These are phyloP conservation scores for Mesitornis unicolor DNA, from an alignment of 2,113 vertebrate genomes.

Conservation along the genomic window DNA sequence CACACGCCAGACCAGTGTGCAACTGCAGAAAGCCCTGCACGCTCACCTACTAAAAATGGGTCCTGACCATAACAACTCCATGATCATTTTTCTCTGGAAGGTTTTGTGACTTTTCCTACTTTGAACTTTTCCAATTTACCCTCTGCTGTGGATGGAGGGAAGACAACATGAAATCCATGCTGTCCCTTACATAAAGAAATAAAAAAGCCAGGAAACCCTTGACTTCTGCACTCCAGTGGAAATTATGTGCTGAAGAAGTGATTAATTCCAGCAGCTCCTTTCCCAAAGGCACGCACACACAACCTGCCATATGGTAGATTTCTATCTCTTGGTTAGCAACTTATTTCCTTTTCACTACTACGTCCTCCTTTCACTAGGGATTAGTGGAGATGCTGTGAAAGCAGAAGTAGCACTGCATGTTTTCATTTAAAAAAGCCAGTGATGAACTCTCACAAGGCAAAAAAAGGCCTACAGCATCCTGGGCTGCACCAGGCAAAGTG, in stretches of 20 bases:
- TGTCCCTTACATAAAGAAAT: not conserved
- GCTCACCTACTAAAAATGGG: not conserved
- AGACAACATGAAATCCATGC: not conserved
- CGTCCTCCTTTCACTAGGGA: not conserved
- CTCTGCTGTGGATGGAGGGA: not conserved
- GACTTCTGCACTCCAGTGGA: not conserved
- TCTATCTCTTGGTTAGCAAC: not conserved
- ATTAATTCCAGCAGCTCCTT: conserved; percentile 32
- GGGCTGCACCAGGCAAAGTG: not conserved
- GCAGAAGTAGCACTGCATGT: not conserved
- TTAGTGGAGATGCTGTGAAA: not conserved
- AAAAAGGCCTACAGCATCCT: too few relatives aligned
- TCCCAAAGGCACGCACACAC: not conserved
- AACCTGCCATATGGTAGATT: not conserved
- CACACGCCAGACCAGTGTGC: not conserved
- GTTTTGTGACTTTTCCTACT: not conserved
- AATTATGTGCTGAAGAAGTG: not conserved
- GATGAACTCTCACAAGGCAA: not conserved
- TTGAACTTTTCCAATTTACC: not conserved
- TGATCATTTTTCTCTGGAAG: not conserved
- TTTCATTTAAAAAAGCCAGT: not conserved
- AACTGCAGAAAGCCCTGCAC: not conserved
- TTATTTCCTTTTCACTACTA: not conserved
- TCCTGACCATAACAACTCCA: not conserved
- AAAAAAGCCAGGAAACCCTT: not conserved